Base-by-base conservation (phyloP, 2,797 vertebrate species). In the Eptatretus atami region DNA sequence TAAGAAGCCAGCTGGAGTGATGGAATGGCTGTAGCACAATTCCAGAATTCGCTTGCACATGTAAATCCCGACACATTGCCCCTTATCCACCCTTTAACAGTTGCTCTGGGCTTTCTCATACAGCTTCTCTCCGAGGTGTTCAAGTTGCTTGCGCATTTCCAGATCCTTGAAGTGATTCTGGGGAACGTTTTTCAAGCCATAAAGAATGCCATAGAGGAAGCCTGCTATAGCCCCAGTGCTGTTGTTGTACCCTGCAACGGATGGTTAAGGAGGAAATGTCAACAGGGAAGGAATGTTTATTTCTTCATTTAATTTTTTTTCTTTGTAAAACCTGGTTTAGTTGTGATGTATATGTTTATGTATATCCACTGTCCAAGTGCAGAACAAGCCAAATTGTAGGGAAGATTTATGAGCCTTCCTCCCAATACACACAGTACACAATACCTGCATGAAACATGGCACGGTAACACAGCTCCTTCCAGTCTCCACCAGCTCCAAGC, bases 361-460 rank as follows among this genome's bases (percentile, higher is more conserved):
- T 44, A 44, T 44, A 44, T 44, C 19, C 65, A 24, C 63, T 2
- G 6, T n/a, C 25, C 13, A 52, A 52, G 63, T n/a, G 52, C 52
- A 52, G 52, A 52, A 3, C 15, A n/a, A 60, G 15, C 6, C 24
- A 60, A 60, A 60, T n/a, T 60, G 15, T 60, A 15, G 25, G 10
- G 24, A 31, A 14, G 52, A 52, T 65, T 63, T 10, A 13, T 13
- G 53, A 55, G 13, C 15, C 19, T 19, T 19, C 19, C 19, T 19
- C 19, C 19, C 19, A 19, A 19, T 19, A 19, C 19, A 19, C 19
- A 19, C 19, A 19, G 19, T 19, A 19, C 63, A 44, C 52, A 75
- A 78, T 69, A 94, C 92, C 92, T 80, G 84, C 82, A 0, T 98
- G 92, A 69, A 94, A 84, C 79, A 95, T 84, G 71, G 84, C 85